Evolutionary conservation across 1,140 invertebrate species (phyloP), one percentile per base, ranked within the genome.

Genomic region (Drosophila persimilis): DNA sequence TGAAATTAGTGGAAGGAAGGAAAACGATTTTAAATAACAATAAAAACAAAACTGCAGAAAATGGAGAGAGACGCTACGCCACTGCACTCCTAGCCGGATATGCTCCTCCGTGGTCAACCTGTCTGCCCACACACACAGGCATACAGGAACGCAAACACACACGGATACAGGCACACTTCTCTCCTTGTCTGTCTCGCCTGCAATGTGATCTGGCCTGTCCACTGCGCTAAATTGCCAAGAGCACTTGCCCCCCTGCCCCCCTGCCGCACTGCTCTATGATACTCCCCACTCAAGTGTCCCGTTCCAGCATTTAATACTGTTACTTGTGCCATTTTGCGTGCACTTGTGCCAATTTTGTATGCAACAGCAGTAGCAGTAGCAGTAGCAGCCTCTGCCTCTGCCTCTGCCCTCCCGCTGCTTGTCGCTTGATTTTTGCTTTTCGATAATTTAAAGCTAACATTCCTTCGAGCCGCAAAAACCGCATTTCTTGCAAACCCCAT

Each of bases 341-440:
- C 75, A 72, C 77, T 83, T 86, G 83, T 86, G 78, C 83, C 83
- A 88, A 88, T 88, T 88, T 88, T 71, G 44, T 65, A 22, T 47
- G 43, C 46, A 45, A 39, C 39, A 65, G 66, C 58, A 39, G 11
- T 11, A 39, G 58, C 74, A 72, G 51, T 65, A 60, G 65, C 59
- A 1, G 15, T 15, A 4, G 0, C 24, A 5, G 24, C 24, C 24
- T 24, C 24, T 24, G 24, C 24, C 5, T 24, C 24, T 24, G 24
- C 4, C 24, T 26, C 24, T 41, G 65, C 57, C 62, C 43, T 51
- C n/a, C 6, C 35, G 11, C 11, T 35, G 26, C 51, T 50, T 53
- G 74, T 69, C 66, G 69, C 58, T 60, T 63, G 73, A 85, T 85
- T 85, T 85, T 66, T 20, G 55, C 84, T 86, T 74, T 80, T 85